Percentiles rank a stretch among this genome's conserved stretches.
Conservation (phyloP, 2,797 vertebrate genomes). For the Malacoraja senta region DNA sequence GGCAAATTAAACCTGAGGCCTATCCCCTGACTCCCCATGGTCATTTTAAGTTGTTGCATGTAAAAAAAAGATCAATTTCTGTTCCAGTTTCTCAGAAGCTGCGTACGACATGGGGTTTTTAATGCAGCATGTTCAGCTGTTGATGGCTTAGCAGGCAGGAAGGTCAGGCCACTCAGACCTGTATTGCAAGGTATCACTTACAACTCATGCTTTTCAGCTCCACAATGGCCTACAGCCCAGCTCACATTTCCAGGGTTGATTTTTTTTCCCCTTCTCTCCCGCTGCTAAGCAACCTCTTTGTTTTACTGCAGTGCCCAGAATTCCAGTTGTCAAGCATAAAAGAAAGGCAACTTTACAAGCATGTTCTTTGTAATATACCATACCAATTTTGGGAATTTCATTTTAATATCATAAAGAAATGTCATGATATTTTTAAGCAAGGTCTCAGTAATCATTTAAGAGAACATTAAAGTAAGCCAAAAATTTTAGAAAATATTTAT, state of each 20-base stretch:
- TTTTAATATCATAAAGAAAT: background rate
- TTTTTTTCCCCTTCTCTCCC: background rate
- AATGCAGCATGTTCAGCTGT: constrained; percentile 51
- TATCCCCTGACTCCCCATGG: background rate
- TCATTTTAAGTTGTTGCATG: constrained; percentile 12
- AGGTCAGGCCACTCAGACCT: constrained; percentile 54
- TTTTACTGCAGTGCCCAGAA: background rate
- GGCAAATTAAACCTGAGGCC: background rate
- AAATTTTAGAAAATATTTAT: background rate
- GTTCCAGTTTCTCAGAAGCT: constrained; percentile 10
- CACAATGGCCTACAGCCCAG: constrained; percentile 27
- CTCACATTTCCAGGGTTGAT: constrained; percentile 25
- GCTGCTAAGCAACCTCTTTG: constrained; percentile 30
- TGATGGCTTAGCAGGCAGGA: constrained; percentile 48
- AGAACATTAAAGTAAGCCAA: background rate
- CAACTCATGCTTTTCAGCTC: constrained; percentile 51
- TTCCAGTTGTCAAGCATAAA: background rate
- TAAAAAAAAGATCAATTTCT: constrained; percentile 23
- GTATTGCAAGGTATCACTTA: constrained; percentile 54
- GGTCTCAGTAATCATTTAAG: background rate
- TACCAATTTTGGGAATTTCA: background rate
- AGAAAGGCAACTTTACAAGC: background rate
- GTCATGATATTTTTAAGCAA: background rate
- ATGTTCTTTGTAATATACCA: background rate
- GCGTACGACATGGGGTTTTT: background rate